phyloP scores from a whole-genome alignment of 2,888 invertebrate species.

The Acrobasis repandana region DNA sequence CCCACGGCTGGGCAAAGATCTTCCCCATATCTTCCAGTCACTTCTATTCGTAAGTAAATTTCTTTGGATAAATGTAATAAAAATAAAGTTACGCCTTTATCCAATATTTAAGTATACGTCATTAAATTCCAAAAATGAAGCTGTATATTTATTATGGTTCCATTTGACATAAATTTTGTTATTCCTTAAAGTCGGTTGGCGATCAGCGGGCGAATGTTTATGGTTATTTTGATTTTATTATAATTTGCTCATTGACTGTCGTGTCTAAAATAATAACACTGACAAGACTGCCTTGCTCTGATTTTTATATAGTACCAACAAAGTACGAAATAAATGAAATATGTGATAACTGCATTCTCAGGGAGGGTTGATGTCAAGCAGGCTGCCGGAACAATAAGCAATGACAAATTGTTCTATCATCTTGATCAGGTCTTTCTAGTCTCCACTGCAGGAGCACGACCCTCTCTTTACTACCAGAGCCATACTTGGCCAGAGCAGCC shows the following conservation, averaged over 20 bases:
- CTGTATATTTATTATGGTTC: constrained; percentile 45
- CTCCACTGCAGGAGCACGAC: no score
- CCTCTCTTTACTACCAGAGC: no score
- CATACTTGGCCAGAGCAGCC: no score
- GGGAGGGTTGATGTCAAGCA: no score
- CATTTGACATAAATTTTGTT: constrained; percentile 48
- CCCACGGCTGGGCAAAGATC: no score
- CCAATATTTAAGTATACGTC: constrained; percentile 49
- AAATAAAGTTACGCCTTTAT: constrained; percentile 44
- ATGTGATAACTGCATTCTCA: no score
- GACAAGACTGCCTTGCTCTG: neutral
- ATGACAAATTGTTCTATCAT: no score
- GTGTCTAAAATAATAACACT: neutral
- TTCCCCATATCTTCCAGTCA: no score
- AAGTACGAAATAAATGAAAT: neutral
- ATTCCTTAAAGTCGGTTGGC: constrained; percentile 47
- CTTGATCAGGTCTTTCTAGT: no score
- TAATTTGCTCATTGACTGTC: constrained; percentile 8
- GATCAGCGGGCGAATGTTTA: constrained; percentile 36
- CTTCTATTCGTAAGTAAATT: no score
- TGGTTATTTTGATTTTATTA: constrained; percentile 28
- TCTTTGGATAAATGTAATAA: constrained; percentile 46
- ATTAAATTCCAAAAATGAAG: constrained; percentile 55
- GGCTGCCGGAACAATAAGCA: no score
- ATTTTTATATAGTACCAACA: neutral